Evolutionary conservation across 2,888 invertebrate genomes (phyloP), one percentile per base, ranked within the genome.

Genomic region (Standfussiana lucernea): DNA sequence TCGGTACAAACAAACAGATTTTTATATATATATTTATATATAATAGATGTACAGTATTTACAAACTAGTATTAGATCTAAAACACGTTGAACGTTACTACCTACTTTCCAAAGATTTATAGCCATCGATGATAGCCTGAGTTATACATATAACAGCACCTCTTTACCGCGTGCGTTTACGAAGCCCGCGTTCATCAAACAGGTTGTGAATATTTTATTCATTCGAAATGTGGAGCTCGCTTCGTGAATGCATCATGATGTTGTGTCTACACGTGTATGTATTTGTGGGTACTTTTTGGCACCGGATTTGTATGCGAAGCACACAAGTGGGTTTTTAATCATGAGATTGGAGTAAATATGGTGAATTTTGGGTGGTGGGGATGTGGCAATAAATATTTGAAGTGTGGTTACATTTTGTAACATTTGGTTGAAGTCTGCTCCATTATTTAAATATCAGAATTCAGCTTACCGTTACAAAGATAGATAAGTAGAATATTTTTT

Each of bases 161-260:
- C 35, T 73, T 80, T 73, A 64, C 40, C 40, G 68, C 56, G 69
- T 79, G 64, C 70, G 67, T 80, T 85, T 85, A 77, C 67, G 71
- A 84, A 84, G 85, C 75, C 11, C 35, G 70, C 50, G 21, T 62
- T 66, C 76, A 65, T 35, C 62, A 77, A 83, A 77, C 59, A 72
- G 32, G 68, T 75, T 64, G 59, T 85, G 83, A 86, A 85, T 85
- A 85, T 85, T 85, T 86, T 72, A 83, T 0, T 5, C 69, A 67
- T 80, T 66, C 47, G 73, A 78, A 85, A 85, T 83, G 80, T 70
- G 72, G 83, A 76, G 81, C 83, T 40, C 64, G 83, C 74, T 65
- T 70, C 83, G 68, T 85, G 85, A 86, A 85, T 86, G 78, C 77
- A 74, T 61, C 82, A 59, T 45, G 45, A 24, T 35, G 28, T 71